phyloP scores from a whole-genome alignment of 2,888 invertebrate species.

The Oxycera nigricornis region DNA sequence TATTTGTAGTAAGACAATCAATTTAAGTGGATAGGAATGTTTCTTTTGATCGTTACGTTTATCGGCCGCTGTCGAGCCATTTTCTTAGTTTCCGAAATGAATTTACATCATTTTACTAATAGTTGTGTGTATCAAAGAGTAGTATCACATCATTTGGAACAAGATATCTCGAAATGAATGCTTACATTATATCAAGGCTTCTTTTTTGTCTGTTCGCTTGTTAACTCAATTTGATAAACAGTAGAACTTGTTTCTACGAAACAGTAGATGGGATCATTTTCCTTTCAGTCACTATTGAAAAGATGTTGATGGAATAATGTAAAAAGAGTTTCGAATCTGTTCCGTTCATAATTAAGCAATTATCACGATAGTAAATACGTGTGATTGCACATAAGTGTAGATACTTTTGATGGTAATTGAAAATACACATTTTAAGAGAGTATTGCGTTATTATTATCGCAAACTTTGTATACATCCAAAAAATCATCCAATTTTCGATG shows the following conservation, averaged over 20 bases:
- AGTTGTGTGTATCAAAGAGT: conserved; percentile 27
- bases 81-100: conserved; percentile 25
- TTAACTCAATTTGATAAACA: conserved; percentile 8
- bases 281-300: no score
- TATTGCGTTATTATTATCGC: no score
- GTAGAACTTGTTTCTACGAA: background rate
- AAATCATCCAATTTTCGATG: no score
- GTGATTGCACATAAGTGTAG: no score
- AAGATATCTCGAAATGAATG: conserved; percentile 4
- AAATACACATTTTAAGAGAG: no score
- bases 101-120: conserved; percentile 39
- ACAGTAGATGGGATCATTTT: no score
- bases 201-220: background rate
- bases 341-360: no score
- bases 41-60: background rate
- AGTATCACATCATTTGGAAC: conserved; percentile 3
- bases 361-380: no score
- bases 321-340: no score
- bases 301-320: no score
- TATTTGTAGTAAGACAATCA: conserved; percentile 37
- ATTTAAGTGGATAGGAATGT: conserved; percentile 38
- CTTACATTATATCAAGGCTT: background rate
- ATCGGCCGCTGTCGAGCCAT: background rate
- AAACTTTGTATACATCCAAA: no score
- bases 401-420: no score